Evolutionary conservation across 2,888 invertebrate genomes (phyloP).

Genomic region (Pachydiplax longipennis): DNA sequence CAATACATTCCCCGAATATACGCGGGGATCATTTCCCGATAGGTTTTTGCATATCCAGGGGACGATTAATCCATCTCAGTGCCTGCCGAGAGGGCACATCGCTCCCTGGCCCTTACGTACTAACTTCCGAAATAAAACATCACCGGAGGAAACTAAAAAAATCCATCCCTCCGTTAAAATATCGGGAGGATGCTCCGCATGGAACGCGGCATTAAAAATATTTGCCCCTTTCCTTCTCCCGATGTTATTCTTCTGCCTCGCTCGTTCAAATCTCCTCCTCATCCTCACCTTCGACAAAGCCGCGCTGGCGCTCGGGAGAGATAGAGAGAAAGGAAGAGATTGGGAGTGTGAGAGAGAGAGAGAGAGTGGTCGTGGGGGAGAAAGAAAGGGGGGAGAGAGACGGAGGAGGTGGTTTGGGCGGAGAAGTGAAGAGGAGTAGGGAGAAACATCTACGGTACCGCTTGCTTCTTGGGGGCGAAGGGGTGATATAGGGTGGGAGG

Average conservation of each 20-base stretch:
- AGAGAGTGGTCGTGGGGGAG: neutral
- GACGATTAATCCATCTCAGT: no score
- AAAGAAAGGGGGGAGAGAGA: neutral
- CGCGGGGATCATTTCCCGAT: no score
- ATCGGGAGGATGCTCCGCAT: neutral
- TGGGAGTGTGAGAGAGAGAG: neutral
- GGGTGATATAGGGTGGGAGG: neutral
- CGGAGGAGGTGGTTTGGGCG: neutral
- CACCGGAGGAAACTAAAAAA: neutral
- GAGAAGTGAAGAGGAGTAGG: neutral
- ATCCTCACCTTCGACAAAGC: neutral
- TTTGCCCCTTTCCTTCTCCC: neutral
- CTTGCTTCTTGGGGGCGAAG: neutral
- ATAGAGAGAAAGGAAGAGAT: neutral
- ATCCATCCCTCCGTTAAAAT: neutral
- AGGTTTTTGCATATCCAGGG: no score
- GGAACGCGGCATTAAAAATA: neutral
- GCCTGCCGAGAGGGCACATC: neutral
- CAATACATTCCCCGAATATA: no score
- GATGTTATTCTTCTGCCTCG: slow-evolving; percentile 1
- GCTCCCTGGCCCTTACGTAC: neutral
- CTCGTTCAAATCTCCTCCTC: neutral
- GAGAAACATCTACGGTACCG: slow-evolving; percentile 34
- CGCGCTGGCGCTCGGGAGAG: neutral
- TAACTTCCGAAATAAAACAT: neutral